phyloP scores from a whole-genome alignment of 2,888 invertebrate species.

The Tiliacea aurago region DNA sequence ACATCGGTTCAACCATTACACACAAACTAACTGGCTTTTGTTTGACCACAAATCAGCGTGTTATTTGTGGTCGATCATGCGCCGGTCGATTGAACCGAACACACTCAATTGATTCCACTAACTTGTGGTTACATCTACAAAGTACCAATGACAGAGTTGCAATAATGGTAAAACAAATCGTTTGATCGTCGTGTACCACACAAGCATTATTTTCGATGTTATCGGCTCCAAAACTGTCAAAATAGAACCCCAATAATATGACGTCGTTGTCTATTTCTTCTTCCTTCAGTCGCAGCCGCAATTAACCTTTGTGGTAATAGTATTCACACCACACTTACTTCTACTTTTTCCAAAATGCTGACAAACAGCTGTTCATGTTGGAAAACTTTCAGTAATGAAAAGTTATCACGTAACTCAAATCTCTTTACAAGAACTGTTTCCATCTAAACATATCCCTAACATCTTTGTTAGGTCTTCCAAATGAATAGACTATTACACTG shows the following conservation, averaged over 20 bases:
- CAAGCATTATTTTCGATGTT: neutral
- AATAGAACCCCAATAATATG: neutral
- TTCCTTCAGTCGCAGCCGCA: neutral
- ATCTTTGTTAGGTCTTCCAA: neutral
- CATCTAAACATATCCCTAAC: neutral
- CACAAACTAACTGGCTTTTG: neutral
- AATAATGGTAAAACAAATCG: neutral
- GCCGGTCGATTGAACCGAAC: conserved; percentile 7
- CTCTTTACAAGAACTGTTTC: neutral
- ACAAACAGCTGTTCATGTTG: neutral
- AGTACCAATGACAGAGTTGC: neutral
- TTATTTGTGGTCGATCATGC: conserved; percentile 15
- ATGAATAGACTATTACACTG: conserved; percentile 34
- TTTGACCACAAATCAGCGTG: conserved; percentile 33
- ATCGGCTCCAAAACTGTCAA: neutral
- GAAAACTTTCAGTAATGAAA: neutral
- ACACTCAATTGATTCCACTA: conserved; percentile 20
- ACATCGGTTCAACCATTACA: neutral
- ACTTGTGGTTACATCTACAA: conserved; percentile 31
- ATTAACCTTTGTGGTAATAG: too few species aligned
- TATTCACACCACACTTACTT: too few species aligned
- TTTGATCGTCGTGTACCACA: neutral
- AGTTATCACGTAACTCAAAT: neutral
- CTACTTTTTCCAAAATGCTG: neutral
- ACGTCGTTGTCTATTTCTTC: neutral